Base-by-base conservation (phyloP, 2,113 vertebrate genomes). In the Hydrochoerus hydrochaeris region DNA sequence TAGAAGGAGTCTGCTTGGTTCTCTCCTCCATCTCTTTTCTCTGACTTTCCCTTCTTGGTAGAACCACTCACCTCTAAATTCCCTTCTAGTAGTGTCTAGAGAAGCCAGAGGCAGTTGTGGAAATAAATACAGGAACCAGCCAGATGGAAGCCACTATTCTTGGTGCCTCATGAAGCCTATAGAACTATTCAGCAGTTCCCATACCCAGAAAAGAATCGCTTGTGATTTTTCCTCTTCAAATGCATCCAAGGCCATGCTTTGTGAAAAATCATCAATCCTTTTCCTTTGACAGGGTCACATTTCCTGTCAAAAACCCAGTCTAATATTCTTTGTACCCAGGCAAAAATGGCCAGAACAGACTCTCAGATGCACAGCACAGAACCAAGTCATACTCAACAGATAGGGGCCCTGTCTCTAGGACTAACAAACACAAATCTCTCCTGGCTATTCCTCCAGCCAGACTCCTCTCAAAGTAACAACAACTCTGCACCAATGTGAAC, bases 191-290 rank as follows among this genome's bases (percentile, higher is more conserved):
- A 32, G 49, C 32, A 6, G 22, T 81, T 38, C 35, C 32, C 35
- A 82, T 24, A 11, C 1, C 49, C 13, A 81, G 17, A 52, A 24
- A 69, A 86, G 11, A 65, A 90, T 14, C 54, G 12, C 7, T 5
- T 41, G 46, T 63, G 0, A 80, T 35, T 30, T 52, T 10, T 1
- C 28, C 60, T 35, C 46, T 30, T 81, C 24, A 65, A 90, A 65
- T 14, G 0, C 19, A 5, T 22, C 10, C 24, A 65, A 28, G 32
- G 20, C 4, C 26, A 13, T 2, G 28, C 17, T 44, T 24, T 3
- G 11, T 24, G 17, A 54, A 52, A 65, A 80, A 12, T 5, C 13
- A 90, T 52, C 6, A 41, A 46, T 3, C 35, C 41, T 6, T 16
- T 54, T 3, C 30, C 35, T 35, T 46, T 65, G 5, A 3, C 52